phyloP scores from a whole-genome alignment of 2,888 invertebrate genomes.

The Lasioglossum pauxillum region DNA sequence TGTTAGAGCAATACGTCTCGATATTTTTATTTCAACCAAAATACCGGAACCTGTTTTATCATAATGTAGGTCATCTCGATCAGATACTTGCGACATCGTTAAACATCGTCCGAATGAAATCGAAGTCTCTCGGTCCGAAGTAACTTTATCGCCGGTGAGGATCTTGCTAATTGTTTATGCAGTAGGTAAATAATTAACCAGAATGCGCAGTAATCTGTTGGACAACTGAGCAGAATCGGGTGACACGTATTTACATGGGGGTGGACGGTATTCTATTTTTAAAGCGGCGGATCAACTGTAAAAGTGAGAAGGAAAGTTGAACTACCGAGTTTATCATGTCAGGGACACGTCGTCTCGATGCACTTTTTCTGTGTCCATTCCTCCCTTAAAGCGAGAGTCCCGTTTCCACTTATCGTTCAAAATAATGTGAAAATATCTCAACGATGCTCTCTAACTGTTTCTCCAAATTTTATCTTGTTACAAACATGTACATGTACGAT shows the following conservation, averaged over 20 bases:
- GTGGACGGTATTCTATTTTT: constrained; percentile 55
- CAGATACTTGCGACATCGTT: constrained; percentile 61
- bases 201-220: neutral
- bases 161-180: constrained; percentile 17
- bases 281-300: constrained; percentile 69
- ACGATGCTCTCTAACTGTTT: neutral
- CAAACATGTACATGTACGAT: neutral
- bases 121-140: constrained; percentile 35
- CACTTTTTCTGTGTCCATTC: constrained; percentile 24
- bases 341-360: constrained; percentile 73
- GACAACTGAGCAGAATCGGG: neutral
- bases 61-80: constrained; percentile 69
- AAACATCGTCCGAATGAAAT: constrained; percentile 54
- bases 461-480: neutral
- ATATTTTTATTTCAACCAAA: constrained; percentile 60
- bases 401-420: neutral
- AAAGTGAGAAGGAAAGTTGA: constrained; percentile 82
- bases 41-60: constrained; percentile 68
- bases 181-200: neutral
- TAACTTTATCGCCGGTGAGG: constrained; percentile 23
- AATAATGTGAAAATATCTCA: neutral
- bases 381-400: neutral
- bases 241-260: constrained; percentile 38
- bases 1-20: constrained; percentile 35
- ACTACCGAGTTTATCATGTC: constrained; percentile 81